Evolutionary conservation across 37 sponge, comb jelly and placozoan genomes (phyloP).

Genomic region (Amphimedon queenslandica): DNA sequence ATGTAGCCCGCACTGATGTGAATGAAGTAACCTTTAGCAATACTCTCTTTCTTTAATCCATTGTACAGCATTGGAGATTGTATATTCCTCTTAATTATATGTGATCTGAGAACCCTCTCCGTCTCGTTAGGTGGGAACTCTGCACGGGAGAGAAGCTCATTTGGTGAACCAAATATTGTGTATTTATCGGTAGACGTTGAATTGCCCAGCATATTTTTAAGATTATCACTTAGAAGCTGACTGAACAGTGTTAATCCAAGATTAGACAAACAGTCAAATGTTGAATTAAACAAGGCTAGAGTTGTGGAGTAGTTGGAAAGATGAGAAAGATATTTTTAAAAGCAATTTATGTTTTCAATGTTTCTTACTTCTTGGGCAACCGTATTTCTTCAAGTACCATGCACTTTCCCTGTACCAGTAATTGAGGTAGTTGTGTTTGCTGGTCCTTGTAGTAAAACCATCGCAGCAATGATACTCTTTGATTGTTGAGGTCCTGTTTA

Average conservation of each 20-base stretch:
- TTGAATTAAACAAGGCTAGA: conserved; percentile 14
- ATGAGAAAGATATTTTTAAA: too few species aligned
- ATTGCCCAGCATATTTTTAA: too few species aligned
- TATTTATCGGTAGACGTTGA: too few species aligned
- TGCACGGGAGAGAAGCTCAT: too few species aligned
- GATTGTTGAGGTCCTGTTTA: not conserved
- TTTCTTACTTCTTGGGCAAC: too few species aligned
- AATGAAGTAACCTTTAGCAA: not conserved
- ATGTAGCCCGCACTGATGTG: conserved; percentile 18
- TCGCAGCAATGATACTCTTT: conserved; percentile 4
- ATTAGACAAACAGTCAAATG: not conserved
- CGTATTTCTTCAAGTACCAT: too few species aligned
- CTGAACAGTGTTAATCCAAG: too few species aligned
- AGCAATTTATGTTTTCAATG: too few species aligned
- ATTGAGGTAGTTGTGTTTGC: too few species aligned
- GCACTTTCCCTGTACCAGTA: too few species aligned
- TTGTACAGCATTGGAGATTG: not conserved
- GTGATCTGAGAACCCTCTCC: not conserved
- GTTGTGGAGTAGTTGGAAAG: too few species aligned
- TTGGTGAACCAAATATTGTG: conserved; percentile 29
- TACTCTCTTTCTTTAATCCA: not conserved
- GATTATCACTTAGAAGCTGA: too few species aligned
- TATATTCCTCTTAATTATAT: not conserved
- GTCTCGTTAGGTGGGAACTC: not conserved
- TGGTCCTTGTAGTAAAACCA: conserved; percentile 12